Evolutionary conservation across 2,113 vertebrate species (phyloP).

Genomic region (Centropus unirufus): DNA sequence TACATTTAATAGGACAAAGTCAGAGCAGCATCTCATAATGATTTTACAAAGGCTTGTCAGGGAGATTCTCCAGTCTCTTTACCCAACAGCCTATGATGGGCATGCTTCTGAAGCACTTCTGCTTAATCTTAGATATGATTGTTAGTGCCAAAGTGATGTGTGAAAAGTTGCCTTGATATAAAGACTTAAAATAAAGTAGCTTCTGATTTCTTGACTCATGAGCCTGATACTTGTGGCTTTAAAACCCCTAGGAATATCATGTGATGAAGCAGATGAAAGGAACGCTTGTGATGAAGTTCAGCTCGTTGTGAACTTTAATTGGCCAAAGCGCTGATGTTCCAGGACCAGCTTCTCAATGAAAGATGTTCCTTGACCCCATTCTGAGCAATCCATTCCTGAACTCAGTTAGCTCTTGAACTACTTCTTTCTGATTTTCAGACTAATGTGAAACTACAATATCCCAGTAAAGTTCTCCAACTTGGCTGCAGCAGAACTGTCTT

Average conservation of each 20-base stretch:
- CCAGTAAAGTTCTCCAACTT: background rate
- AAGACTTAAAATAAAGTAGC: background rate
- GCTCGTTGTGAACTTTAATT: background rate
- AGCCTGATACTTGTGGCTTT: background rate
- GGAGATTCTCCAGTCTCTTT: background rate
- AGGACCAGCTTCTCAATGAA: background rate
- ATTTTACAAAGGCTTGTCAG: background rate
- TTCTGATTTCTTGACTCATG: background rate
- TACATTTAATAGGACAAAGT: background rate
- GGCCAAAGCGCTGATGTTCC: background rate
- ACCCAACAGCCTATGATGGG: background rate
- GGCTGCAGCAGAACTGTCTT: background rate
- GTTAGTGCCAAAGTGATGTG: background rate
- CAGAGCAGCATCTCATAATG: background rate
- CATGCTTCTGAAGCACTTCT: background rate
- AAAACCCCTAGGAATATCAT: background rate
- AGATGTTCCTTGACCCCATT: background rate
- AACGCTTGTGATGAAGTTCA: background rate
- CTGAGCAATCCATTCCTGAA: background rate
- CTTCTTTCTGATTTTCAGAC: background rate
- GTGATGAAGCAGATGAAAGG: background rate
- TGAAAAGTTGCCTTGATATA: background rate
- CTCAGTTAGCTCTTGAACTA: background rate
- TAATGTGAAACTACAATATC: background rate
- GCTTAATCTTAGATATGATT: background rate